Evolutionary conservation across 2,888 invertebrate species (phyloP).

Genomic region (Acronicta aceris): DNA sequence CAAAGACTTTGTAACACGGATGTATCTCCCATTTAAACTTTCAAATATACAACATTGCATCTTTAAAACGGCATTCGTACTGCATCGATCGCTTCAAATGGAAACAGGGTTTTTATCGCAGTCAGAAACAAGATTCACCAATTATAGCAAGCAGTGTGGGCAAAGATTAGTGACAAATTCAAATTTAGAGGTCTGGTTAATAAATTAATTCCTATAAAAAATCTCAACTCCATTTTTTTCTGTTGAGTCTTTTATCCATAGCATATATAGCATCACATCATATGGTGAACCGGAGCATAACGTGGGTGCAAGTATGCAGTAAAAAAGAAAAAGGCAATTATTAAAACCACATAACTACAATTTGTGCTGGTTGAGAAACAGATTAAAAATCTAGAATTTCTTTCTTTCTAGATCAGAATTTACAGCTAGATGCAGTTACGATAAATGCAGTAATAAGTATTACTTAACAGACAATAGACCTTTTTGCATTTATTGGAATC

Average conservation of each 20-base stretch:
- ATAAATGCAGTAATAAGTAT: neutral
- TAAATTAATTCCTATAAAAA: slow-evolving; percentile 28
- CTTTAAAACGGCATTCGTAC: slow-evolving; percentile 47
- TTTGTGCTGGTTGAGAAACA: neutral
- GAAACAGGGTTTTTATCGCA: slow-evolving; percentile 71
- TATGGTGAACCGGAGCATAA: neutral
- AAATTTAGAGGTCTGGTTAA: slow-evolving; percentile 18
- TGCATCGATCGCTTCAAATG: slow-evolving; percentile 67
- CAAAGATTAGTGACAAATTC: slow-evolving; percentile 62
- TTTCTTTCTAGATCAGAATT: slow-evolving; percentile 3
- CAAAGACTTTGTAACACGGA: slow-evolving; percentile 38
- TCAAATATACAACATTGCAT: slow-evolving; percentile 46
- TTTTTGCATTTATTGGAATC: slow-evolving; percentile 9
- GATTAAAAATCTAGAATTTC: neutral
- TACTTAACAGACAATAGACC: slow-evolving; percentile 10
- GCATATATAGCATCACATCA: too few relatives aligned
- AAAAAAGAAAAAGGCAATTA: slow-evolving; percentile 14
- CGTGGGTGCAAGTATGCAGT: neutral
- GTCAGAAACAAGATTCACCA: slow-evolving; percentile 68
- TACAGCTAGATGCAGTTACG: neutral
- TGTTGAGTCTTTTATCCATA: neutral
- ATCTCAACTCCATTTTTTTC: neutral
- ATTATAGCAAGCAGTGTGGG: slow-evolving; percentile 77
- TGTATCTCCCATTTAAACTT: slow-evolving; percentile 18
- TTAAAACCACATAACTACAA: neutral